Evolutionary conservation across 2,888 invertebrate species (phyloP), one percentile per base, ranked within the genome.

Genomic region (Drosophila aldrichi): DNA sequence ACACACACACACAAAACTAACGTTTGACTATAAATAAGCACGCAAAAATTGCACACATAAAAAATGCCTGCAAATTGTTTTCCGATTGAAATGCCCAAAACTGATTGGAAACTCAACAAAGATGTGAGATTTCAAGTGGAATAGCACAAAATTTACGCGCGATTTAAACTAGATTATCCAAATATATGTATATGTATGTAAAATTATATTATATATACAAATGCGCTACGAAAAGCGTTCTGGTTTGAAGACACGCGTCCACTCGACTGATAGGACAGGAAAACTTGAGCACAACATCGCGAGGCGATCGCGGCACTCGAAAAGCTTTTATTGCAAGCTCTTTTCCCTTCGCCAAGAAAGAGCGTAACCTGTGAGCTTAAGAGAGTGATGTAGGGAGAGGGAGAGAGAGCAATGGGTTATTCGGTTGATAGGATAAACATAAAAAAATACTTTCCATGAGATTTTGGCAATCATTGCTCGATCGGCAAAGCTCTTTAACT

Each of bases 191-290:
- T 16, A 48, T 48, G 16, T 46, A 46, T 25, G 3, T 36, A 36
- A 14, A 44, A 25, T 4, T 48, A 32, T 63, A 29, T 29, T 63
- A 29, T 6, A 58, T 66, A 65, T 44, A 51, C 12, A 40, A 56
- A 62, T 51, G 48, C 59, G 32, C 57, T 67, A 73, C 61, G 66
- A 63, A 66, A 73, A 57, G 63, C 49, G 67, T 70, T 65, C 72
- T 74, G 80, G 51, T 54, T 72, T 72, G 64, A 68, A 57, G 74
- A 79, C 68, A 54, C 66, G 79, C 79, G 59, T 67, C 70, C 56
- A 69, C 76, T 74, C 71, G 67, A 85, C 84, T 85, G 89, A 75
- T 81, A 73, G 77, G 70, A 55, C 49, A 74, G 64, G 77, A 83
- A 82, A 77, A 82, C 54, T 79, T 82, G 69, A 65, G 71, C 55